Evolutionary conservation across 2,888 invertebrate species (phyloP), one percentile per base, ranked within the genome.

Genomic region (Pristionchus fissidentatus): DNA sequence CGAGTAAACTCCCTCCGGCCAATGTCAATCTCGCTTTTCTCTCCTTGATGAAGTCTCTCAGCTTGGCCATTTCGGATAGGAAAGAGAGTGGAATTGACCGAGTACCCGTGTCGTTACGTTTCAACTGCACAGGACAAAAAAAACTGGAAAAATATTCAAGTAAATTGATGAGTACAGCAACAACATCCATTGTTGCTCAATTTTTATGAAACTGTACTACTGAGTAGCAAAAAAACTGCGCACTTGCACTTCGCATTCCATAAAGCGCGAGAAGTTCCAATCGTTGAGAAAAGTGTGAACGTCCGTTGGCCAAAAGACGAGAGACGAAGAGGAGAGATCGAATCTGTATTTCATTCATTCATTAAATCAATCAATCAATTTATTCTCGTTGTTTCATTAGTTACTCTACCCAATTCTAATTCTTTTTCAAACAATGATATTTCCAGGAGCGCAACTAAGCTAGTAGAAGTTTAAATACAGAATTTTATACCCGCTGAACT

Each of bases 11-110:
- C 0, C 75, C 75, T 29, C 75, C 75, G 22, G 75, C 46, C 75
- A 77, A 26, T 8, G 49, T 77, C 49, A 77, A 49, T 49, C 75
- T 77, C 49, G 75, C 75, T n/a, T 49, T 35, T 77, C 75, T 77
- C 29, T 49, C 49, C 75, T 77, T 77, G 49, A 77, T 77, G 49
- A 49, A 46, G 10, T 77, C 75, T 8, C 75, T 38, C 49, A 77
- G 26, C 35, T 46, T 49, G 19, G 75, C 75, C 32, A 77, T 35
- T 35, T 77, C 32, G 15, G 2, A 41, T 49, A 77, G 38, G 75
- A 77, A 77, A 29, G 75, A 77, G 29, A 77, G 75, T 0, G 75
- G 75, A 22, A 77, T 77, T 41, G 49, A 35, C 19, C 49, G 49
- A 7, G 26, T 49, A 46, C 49, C 75, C 32, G 75, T 77, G 5